Conservation (phyloP, 92 coral and sea anemone species). For the Phymanthus crucifer region DNA sequence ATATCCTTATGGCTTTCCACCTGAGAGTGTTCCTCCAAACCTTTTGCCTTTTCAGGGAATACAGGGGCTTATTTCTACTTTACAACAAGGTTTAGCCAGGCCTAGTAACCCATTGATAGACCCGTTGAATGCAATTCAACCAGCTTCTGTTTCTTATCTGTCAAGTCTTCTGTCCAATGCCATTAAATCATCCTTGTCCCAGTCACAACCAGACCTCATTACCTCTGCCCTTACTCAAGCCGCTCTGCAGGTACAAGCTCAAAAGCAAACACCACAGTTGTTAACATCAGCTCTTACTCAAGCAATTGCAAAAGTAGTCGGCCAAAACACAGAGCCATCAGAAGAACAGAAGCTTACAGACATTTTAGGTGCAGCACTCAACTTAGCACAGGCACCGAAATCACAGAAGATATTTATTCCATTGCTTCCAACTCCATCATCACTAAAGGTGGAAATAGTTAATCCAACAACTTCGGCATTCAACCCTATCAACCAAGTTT, state of each 20-base stretch:
- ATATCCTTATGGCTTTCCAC: slow-evolving; percentile 8
- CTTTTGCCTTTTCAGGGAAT: neutral
- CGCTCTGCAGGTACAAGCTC: slow-evolving; percentile 25
- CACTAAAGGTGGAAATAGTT: slow-evolving; percentile 27
- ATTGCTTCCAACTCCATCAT: neutral
- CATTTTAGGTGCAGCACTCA: slow-evolving; percentile 23
- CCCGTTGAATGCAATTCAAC: neutral
- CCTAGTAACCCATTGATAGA: neutral
- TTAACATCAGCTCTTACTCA: slow-evolving; percentile 27
- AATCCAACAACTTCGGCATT: slow-evolving; percentile 2
- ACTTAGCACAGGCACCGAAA: neutral
- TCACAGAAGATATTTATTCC: neutral
- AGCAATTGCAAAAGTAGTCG: slow-evolving; percentile 20
- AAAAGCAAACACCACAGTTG: slow-evolving; percentile 28
- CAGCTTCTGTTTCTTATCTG: neutral
- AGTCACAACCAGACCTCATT: slow-evolving; percentile 32
- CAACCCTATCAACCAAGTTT: neutral
- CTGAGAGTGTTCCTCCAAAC: neutral
- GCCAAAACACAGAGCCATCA: slow-evolving; percentile 1
- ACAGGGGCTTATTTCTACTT: slow-evolving; percentile 3
- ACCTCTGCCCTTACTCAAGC: slow-evolving; percentile 21
- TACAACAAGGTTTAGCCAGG: neutral
- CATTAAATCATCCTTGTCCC: slow-evolving; percentile 24
- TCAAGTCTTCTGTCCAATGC: slow-evolving; percentile 20
- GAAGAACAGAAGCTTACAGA: slow-evolving; percentile 21